These are phyloP conservation scores for Hydrolagus affinis DNA, from an alignment of 2,113 vertebrate genomes.

Conservation along the genomic window DNA sequence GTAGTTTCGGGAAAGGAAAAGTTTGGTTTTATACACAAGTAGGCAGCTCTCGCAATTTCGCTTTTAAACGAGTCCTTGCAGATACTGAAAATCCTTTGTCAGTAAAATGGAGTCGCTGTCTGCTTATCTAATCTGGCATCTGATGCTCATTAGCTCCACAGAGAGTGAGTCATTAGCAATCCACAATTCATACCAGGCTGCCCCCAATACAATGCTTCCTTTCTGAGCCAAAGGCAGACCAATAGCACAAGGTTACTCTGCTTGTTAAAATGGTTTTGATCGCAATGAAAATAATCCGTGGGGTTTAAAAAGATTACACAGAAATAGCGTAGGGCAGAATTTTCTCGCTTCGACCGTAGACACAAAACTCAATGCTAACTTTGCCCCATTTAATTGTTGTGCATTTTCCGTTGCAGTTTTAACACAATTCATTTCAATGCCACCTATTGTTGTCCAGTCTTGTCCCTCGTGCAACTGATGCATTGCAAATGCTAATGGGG, in stretches of 20 bases:
- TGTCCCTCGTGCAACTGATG: background rate
- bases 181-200: background rate
- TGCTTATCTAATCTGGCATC: background rate
- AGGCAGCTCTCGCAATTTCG: background rate
- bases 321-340: background rate
- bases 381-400: background rate
- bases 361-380: background rate
- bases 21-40: background rate
- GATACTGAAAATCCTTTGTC: background rate
- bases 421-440: background rate
- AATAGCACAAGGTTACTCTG: background rate
- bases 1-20: background rate
- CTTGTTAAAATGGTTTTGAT: background rate
- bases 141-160: background rate
- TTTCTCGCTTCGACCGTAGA: background rate
- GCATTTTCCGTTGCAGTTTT: background rate
- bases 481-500: slow-evolving; percentile 4
- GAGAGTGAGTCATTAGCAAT: background rate
- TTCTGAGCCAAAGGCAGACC: background rate
- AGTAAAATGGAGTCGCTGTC: background rate
- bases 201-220: slow-evolving; percentile 1
- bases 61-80: background rate
- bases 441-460: slow-evolving; percentile 14
- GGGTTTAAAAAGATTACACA: background rate
- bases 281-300: background rate